Evolutionary conservation across 2,888 invertebrate species (phyloP).

Genomic region (Chaetogeoica ovagalla): DNA sequence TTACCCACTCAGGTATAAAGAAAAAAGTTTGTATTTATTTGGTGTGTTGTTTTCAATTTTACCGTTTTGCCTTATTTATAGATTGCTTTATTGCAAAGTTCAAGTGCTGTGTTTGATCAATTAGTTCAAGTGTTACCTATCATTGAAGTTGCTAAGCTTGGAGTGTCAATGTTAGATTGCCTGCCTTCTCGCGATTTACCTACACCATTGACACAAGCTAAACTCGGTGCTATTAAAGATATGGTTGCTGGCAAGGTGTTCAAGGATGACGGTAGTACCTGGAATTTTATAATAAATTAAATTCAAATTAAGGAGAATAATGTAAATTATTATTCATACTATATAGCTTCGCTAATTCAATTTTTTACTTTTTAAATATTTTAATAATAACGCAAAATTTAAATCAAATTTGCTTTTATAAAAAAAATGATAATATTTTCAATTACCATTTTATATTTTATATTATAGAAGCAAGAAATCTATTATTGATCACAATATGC

Average conservation of each 20-base stretch:
- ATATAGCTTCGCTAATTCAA: neutral
- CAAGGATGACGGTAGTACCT: slow-evolving; percentile 67
- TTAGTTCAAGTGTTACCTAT: slow-evolving; percentile 69
- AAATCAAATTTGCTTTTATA: neutral
- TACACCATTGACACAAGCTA: slow-evolving; percentile 74
- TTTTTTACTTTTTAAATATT: slow-evolving; percentile 9
- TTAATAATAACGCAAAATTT: neutral
- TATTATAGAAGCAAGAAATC: slow-evolving; percentile 76
- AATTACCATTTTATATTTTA: slow-evolving; percentile 3
- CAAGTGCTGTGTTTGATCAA: slow-evolving; percentile 82
- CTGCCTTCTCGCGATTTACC: slow-evolving; percentile 70
- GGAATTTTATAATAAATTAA: neutral
- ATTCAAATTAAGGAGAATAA: slow-evolving; percentile 53
- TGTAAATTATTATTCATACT: neutral
- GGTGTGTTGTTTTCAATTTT: neutral
- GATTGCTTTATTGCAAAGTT: slow-evolving; percentile 79
- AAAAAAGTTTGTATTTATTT: neutral
- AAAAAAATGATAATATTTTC: neutral
- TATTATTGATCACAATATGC: slow-evolving; percentile 80
- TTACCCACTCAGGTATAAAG: slow-evolving; percentile 74
- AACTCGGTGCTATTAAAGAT: slow-evolving; percentile 80
- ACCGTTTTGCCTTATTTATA: slow-evolving; percentile 59
- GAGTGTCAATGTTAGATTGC: slow-evolving; percentile 77
- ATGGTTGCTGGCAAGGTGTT: slow-evolving; percentile 75
- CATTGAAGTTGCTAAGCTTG: slow-evolving; percentile 77